Evolutionary conservation across 2,797 vertebrate species (phyloP), one percentile per base, ranked within the genome.

Genomic region (Schizopygopsis pylzovi): DNA sequence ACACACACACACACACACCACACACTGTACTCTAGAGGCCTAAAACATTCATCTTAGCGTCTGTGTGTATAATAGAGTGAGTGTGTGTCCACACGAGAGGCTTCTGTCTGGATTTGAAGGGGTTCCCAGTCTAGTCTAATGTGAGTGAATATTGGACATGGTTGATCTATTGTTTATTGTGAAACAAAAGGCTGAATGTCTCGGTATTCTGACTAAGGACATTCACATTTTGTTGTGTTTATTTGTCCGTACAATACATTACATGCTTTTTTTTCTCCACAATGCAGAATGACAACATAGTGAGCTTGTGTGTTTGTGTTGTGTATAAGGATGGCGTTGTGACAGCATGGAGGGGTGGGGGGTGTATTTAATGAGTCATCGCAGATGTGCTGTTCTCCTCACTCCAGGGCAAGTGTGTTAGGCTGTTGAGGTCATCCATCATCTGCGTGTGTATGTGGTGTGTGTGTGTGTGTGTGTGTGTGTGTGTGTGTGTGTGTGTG

Each of bases 401-500:
- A 87, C 84, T 86, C 39, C 70, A 79, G 79, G 71, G 81, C 80
- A 67, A 88, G 84, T 56, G 81, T 20, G 68, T 86, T 87, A 82
- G 45, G 79, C 87, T 86, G 81, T 37, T 88, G 84, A 86, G 88
- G 84, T 89, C 88, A 81, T 91, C 71, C 75, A 82, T 90, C 88
- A 89, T 90, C 79, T 71, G 47, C 28, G 79, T 65, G 76, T 2
- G 28, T 70, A 39, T 28, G 25, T 28, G 25, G 28, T 28, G 28
- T 28, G 28, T 28, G 28, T 28, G 28, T 28, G 28, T 28, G 28
- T 28, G 28, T 28, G 28, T 28, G 28, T 28, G 28, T 45, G 79
- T 56, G 76, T 71, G 47, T 45, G 79, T 65, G 76, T 45, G 79
- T 3, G 79, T 81, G 61, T 6, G 67, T 52, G 33, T 28, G 25